Conservation (phyloP, 2,797 vertebrate species). For the Momotus momota region DNA sequence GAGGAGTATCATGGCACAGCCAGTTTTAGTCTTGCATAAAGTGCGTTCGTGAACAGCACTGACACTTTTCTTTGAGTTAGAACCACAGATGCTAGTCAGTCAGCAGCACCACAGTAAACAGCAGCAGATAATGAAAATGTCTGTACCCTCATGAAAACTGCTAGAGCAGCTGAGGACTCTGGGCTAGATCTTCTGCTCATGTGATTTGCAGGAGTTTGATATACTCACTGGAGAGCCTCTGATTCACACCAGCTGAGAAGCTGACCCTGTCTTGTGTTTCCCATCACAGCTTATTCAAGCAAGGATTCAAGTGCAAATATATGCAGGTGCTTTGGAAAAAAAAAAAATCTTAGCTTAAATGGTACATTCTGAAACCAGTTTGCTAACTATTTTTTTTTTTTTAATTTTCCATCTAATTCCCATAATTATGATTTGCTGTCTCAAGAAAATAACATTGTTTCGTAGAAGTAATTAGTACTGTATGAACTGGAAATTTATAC, state of each 20-base stretch:
- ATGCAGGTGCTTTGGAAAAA: not conserved
- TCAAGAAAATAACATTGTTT: not conserved
- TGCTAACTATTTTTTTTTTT: not conserved
- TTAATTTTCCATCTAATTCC: not conserved
- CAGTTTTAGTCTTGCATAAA: not conserved
- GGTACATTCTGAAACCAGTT: not conserved
- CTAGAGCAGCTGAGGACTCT: not conserved
- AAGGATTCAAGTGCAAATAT: not conserved
- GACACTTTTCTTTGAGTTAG: not conserved
- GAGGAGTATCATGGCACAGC: not conserved
- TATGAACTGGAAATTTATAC: not conserved
- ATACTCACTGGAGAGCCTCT: not conserved
- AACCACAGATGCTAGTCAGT: not conserved
- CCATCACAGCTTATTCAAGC: conserved; percentile 2
- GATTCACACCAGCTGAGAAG: not conserved
- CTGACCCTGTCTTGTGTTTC: not conserved
- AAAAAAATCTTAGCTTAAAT: not conserved
- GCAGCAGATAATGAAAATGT: not conserved
- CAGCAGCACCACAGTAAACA: not conserved
- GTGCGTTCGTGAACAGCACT: not conserved
- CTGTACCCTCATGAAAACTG: not conserved
- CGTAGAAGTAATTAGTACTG: not conserved
- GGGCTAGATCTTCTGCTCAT: not conserved
- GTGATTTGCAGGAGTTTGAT: not conserved
- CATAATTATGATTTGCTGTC: not conserved